These are phyloP conservation scores for Cygnus atratus DNA, from an alignment of 2,113 vertebrate species.

Conservation along the genomic window DNA sequence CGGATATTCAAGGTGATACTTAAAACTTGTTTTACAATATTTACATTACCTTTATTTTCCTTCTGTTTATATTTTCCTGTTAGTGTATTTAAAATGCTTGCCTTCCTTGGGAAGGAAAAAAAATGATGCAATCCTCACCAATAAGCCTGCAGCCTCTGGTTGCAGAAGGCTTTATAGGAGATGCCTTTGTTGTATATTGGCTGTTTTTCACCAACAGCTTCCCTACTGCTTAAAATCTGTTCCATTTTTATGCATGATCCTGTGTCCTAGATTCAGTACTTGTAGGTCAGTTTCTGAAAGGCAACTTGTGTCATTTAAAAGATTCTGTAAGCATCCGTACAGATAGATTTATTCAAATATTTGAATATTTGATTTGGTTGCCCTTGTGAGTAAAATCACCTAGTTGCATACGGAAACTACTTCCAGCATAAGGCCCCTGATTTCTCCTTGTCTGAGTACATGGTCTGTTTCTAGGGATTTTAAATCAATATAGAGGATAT, in stretches of 20 bases:
- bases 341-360: background rate
- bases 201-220: background rate
- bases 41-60: background rate
- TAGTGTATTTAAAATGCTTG: background rate
- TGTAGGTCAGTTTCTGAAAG: background rate
- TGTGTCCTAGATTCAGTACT: background rate
- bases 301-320: background rate
- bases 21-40: slow-evolving; percentile 7
- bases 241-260: background rate
- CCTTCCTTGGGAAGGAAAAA: background rate
- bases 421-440: background rate
- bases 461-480: background rate
- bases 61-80: background rate
- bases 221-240: background rate
- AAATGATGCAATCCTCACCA: background rate
- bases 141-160: background rate
- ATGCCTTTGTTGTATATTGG: background rate
- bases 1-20: background rate
- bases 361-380: background rate
- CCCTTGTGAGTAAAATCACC: background rate
- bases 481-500: background rate
- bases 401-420: background rate
- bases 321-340: background rate
- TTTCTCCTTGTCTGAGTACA: background rate
- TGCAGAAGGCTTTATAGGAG: background rate